These are phyloP conservation scores for Onthophagus taurus DNA, from an alignment of 1,140 invertebrate genomes.

Conservation along the genomic window DNA sequence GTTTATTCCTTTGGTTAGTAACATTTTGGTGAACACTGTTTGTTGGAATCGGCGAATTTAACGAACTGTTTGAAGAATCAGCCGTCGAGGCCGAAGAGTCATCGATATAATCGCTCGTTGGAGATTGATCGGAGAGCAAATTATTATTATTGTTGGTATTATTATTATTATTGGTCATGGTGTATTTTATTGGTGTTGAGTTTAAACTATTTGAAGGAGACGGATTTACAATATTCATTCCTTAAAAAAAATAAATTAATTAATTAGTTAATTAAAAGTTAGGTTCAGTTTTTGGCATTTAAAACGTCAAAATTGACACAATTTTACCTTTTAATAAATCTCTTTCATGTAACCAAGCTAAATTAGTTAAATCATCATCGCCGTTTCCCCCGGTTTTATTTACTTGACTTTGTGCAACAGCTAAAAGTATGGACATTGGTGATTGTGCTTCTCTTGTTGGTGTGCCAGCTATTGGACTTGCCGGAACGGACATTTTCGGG, in stretches of 20 bases:
- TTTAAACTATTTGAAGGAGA: constrained; percentile 32
- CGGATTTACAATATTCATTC: constrained; percentile 34
- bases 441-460: constrained; percentile 31
- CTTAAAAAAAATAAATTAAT: constrained; percentile 20
- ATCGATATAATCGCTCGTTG: constrained; percentile 38
- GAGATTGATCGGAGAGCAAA: constrained; percentile 30
- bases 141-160: constrained; percentile 14
- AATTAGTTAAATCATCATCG: constrained; percentile 80
- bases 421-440: constrained; percentile 32
- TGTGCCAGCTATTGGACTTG: constrained; percentile 31
- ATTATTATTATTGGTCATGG: constrained; percentile 2
- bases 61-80: constrained; percentile 33
- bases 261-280: too few relatives aligned
- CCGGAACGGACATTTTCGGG: constrained; percentile 34
- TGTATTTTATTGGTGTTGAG: constrained; percentile 31
- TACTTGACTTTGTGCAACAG: constrained; percentile 32
- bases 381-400: constrained; percentile 23
- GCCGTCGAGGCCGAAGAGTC: constrained; percentile 36
- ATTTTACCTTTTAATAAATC: constrained; percentile 73
- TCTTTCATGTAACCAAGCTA: constrained; percentile 85
- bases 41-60: constrained; percentile 29
- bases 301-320: constrained; percentile 9
- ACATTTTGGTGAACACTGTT: constrained; percentile 15
- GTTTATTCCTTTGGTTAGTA: constrained; percentile 48
- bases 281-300: too few relatives aligned